Evolutionary conservation across 2,888 invertebrate species (phyloP), one percentile per base, ranked within the genome.

Genomic region (Siphlonurus alternatus): DNA sequence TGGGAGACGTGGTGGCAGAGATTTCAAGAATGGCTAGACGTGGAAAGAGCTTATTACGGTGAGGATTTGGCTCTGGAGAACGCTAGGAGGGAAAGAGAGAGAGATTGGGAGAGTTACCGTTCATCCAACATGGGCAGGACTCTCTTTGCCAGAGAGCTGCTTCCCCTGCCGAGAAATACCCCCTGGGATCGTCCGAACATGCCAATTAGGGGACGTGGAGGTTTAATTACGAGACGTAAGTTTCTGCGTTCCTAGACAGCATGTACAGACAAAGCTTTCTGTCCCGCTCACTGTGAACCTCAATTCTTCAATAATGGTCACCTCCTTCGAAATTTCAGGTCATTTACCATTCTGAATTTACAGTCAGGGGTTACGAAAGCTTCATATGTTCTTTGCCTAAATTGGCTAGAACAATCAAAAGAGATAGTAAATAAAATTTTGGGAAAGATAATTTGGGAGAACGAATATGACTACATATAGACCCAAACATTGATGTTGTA

Each of bases 1-100:
- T 93, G 93, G 92, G 93, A 93, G 76, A 91, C 92, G 74, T 93
- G 93, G 93, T 93, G 92, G 91, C 92, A 92, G 78, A 87, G 88
- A 71, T 93, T 93, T 74, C 90, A 92, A 74, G 92, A 92, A 75
- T 93, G 92, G 92, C 75, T 92, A 70, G 90, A 91, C 68, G 82
- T 86, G n/a, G 88, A 88, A 20, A 56, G n/a, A 56, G 20, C n/a
- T 5, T 56, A 5, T n/a, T 56, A 56, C 20, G 56, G 56, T n/a
- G 56, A 56, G n/a, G n/a, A 56, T 22, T 10, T 22, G 7, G 56
- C 56, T 56, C 56, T 56, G n/a, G 56, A 56, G 5, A 56, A 56
- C 56, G 56, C 56, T 5, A 56, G 56, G n/a, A 56, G 56, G n/a
- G 7, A 56, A 56, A n/a, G 56, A 22, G 56, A 56, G n/a, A 56